Percentiles rank a stretch among this genome's conserved stretches.
These are phyloP conservation scores for Nylanderia fulva DNA, from an alignment of 1,140 invertebrate genomes.

Conservation along the genomic window DNA sequence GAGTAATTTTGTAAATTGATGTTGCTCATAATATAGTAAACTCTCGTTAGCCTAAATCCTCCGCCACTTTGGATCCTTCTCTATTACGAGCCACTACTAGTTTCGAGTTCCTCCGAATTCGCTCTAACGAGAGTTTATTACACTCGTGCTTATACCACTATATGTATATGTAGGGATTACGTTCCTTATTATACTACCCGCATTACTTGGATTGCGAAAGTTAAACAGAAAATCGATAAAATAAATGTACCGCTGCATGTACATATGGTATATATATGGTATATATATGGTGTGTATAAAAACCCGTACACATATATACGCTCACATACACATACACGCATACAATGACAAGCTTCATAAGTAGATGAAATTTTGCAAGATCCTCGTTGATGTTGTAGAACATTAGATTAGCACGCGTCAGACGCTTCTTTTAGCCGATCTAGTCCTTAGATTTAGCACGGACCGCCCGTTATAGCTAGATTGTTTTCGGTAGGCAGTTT, in stretches of 20 bases:
- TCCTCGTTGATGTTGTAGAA: conserved; percentile 64
- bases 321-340: not conserved
- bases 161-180: not conserved
- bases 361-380: conserved; percentile 35
- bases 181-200: conserved; percentile 38
- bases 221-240: conserved; percentile 45
- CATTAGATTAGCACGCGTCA: conserved; percentile 40
- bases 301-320: not conserved
- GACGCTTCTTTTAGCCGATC: conserved; percentile 61
- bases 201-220: conserved; percentile 50
- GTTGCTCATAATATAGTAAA: conserved; percentile 30
- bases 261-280: conserved; percentile 46
- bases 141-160: conserved; percentile 15
- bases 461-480: conserved; percentile 28
- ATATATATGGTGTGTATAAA: conserved; percentile 17
- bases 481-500: conserved; percentile 49
- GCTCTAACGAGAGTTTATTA: conserved; percentile 52
- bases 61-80: conserved; percentile 5
- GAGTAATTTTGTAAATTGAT: not conserved
- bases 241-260: conserved; percentile 26
- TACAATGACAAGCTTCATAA: not conserved
- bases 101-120: conserved; percentile 54
- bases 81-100: conserved; percentile 2
- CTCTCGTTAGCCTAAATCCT: conserved; percentile 34
- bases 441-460: conserved; percentile 60